Percentiles rank a stretch among this genome's conserved stretches.
phyloP scores from a whole-genome alignment of 2,888 invertebrate species.

The Andricus quercusramuli region DNA sequence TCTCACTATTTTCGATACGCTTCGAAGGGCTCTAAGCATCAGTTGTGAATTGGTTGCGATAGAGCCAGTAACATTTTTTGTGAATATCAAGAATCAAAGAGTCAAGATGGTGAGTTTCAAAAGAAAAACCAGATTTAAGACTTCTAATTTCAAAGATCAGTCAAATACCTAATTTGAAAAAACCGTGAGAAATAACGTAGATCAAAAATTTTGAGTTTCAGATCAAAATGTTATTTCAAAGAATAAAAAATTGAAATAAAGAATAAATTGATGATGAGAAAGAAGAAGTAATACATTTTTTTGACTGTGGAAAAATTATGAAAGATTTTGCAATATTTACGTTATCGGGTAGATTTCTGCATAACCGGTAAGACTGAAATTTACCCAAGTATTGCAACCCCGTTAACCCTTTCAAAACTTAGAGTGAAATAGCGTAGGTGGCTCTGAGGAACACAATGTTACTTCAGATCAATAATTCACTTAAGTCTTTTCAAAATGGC shows the following conservation, averaged over 20 bases:
- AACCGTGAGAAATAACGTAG: neutral
- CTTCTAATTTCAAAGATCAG: neutral
- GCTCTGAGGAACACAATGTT: slow-evolving; percentile 64
- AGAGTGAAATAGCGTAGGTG: slow-evolving; percentile 64
- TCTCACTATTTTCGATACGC: slow-evolving; percentile 48
- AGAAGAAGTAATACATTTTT: neutral
- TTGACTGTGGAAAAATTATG: neutral
- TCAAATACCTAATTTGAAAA: neutral
- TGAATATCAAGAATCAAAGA: neutral
- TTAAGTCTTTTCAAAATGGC: slow-evolving; percentile 69
- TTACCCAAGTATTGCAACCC: neutral
- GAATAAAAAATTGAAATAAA: neutral
- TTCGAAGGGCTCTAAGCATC: neutral
- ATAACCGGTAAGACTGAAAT: slow-evolving; percentile 53
- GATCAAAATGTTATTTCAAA: too few species aligned
- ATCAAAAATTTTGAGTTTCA: too few species aligned
- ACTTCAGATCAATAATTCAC: slow-evolving; percentile 69
- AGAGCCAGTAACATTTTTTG: neutral
- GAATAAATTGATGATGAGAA: neutral
- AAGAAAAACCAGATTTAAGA: neutral
- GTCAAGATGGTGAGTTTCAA: neutral
- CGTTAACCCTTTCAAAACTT: slow-evolving; percentile 55
- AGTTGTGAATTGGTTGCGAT: slow-evolving; percentile 23
- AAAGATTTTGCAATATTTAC: neutral
- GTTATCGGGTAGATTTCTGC: slow-evolving; percentile 53